Conservation (phyloP, 1,140 invertebrate genomes). For the Glossosoma conforme region DNA sequence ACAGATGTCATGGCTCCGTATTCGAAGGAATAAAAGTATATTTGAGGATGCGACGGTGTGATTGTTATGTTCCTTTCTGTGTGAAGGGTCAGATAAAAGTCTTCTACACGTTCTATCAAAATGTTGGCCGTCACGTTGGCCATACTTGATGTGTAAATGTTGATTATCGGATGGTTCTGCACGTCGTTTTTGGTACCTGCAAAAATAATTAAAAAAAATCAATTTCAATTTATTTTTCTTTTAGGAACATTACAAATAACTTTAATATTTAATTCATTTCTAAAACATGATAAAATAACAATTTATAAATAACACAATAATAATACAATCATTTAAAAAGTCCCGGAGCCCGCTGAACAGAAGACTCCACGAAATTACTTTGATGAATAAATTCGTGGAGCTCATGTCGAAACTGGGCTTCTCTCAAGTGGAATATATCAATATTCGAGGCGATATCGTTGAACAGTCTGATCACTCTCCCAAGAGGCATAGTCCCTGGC, state of each 20-base stretch:
- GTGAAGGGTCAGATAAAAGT: slow-evolving; percentile 53
- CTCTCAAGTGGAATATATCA: no score
- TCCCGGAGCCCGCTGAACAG: no score
- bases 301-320: no score
- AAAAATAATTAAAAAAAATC: background rate
- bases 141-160: slow-evolving; percentile 55
- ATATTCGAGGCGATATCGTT: no score
- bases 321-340: no score
- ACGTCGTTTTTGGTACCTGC: slow-evolving; percentile 33
- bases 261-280: background rate
- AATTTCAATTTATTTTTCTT: background rate
- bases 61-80: slow-evolving; percentile 38
- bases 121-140: slow-evolving; percentile 50
- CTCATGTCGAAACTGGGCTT: no score
- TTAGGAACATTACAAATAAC: background rate
- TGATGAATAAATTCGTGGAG: no score
- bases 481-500: no score
- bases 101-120: slow-evolving; percentile 47
- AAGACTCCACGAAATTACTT: no score
- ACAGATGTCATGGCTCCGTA: slow-evolving; percentile 30
- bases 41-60: slow-evolving; percentile 48
- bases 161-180: slow-evolving; percentile 50
- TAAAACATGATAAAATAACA: background rate
- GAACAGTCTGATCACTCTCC: no score
- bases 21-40: slow-evolving; percentile 46